Percentiles rank a stretch among this genome's conserved stretches.
Conservation (phyloP, 2,888 invertebrate genomes). For the Elysia crispata region DNA sequence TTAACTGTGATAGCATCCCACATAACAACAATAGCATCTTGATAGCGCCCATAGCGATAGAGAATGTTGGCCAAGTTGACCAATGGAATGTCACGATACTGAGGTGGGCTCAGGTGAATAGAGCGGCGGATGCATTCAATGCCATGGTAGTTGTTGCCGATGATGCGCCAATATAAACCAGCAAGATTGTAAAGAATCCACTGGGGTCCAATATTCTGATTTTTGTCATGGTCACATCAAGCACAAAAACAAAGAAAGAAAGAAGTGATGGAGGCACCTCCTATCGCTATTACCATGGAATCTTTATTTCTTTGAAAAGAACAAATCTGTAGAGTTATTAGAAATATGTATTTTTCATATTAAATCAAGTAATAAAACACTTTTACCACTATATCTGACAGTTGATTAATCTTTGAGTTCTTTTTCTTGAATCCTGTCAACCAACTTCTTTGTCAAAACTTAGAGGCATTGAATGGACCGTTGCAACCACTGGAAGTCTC, state of each 20-base stretch:
- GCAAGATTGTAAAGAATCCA: conserved; percentile 87
- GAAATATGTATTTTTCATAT: too few relatives aligned
- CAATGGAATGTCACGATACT: conserved; percentile 84
- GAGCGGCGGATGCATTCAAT: conserved; percentile 85
- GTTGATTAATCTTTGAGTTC: too few relatives aligned
- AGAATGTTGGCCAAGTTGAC: conserved; percentile 85
- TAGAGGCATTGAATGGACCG: too few relatives aligned
- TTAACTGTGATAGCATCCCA: conserved; percentile 83
- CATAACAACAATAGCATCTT: conserved; percentile 83
- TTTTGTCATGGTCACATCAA: too few relatives aligned
- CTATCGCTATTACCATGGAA: too few relatives aligned
- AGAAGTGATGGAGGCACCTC: neutral
- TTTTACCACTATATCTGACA: too few relatives aligned
- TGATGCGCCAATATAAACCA: conserved; percentile 87
- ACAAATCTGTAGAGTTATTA: too few relatives aligned
- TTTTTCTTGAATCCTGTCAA: too few relatives aligned
- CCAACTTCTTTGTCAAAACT: too few relatives aligned
- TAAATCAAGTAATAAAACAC: too few relatives aligned
- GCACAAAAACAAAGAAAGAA: neutral
- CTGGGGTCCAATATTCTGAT: conserved; percentile 84
- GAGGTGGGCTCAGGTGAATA: conserved; percentile 80
- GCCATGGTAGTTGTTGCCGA: conserved; percentile 84
- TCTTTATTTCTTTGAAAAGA: too few relatives aligned
- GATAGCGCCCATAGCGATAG: conserved; percentile 80
- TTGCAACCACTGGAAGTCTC: too few relatives aligned